These are phyloP conservation scores for Hyposoter didymator DNA, from an alignment of 2,888 invertebrate genomes.

Conservation along the genomic window DNA sequence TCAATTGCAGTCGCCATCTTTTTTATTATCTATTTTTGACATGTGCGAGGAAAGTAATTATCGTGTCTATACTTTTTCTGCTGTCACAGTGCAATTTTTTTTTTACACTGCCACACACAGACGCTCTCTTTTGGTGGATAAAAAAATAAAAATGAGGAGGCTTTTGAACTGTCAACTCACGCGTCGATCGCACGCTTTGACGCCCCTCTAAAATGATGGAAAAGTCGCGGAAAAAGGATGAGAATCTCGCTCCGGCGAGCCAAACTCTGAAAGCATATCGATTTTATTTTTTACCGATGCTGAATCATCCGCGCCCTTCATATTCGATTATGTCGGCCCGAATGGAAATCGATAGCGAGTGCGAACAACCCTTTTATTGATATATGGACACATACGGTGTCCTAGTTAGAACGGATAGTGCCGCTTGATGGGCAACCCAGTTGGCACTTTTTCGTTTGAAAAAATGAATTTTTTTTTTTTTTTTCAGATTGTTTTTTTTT, in stretches of 20 bases:
- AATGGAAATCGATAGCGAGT: slow-evolving; percentile 53
- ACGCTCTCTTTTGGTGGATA: slow-evolving; percentile 2
- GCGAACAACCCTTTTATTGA: not conserved
- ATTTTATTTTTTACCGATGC: slow-evolving; percentile 40
- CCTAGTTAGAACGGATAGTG: not conserved
- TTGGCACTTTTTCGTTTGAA: not conserved
- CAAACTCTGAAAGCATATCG: slow-evolving; percentile 47
- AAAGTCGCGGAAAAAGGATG: not conserved
- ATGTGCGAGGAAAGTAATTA: not conserved
- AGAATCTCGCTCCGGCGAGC: not conserved
- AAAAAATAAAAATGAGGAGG: slow-evolving; percentile 10
- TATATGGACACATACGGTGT: slow-evolving; percentile 8
- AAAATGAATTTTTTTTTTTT: not conserved
- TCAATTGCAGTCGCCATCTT: not conserved
- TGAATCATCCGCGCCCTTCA: slow-evolving; percentile 43
- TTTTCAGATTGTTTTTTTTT: not conserved
- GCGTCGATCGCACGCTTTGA: slow-evolving; percentile 45
- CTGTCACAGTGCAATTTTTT: not conserved
- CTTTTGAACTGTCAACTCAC: slow-evolving; percentile 47
- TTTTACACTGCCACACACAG: not conserved
- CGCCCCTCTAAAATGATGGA: not conserved
- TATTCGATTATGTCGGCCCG: slow-evolving; percentile 47
- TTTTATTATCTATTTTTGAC: too few relatives aligned
- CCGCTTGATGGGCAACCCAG: not conserved
- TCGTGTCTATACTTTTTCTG: not conserved